Evolutionary conservation across 2,797 vertebrate genomes (phyloP).

Genomic region (Notoglanidium macrostoma): DNA sequence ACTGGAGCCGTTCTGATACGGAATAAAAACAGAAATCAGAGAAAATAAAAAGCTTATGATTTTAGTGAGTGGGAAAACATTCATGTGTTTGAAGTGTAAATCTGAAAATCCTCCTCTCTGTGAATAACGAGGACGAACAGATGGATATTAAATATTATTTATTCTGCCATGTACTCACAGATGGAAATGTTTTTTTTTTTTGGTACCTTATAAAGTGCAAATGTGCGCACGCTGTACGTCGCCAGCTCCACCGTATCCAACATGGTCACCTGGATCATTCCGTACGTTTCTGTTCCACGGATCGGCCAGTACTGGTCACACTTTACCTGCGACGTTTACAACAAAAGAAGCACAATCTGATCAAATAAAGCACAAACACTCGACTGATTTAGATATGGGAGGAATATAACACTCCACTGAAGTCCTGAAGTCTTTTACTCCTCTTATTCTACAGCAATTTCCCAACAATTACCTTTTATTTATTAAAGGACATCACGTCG

Average conservation of each 20-base stretch:
- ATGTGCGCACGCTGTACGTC: conserved; percentile 89
- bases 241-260: conserved; percentile 92
- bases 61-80: no score
- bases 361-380: not conserved
- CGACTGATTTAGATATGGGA: not conserved
- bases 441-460: not conserved
- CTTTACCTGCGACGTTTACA: conserved; percentile 79
- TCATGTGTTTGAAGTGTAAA: not conserved
- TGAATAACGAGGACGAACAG: not conserved
- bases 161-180: not conserved
- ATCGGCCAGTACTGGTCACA: conserved; percentile 97
- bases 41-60: not conserved
- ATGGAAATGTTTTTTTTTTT: not conserved
- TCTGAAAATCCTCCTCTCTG: not conserved
- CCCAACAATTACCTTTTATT: not conserved
- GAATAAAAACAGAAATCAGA: not conserved
- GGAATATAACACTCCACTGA: not conserved
- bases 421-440: not conserved
- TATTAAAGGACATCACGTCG: no score
- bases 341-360: not conserved
- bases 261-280: conserved; percentile 92
- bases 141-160: conserved; percentile 7
- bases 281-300: conserved; percentile 79
- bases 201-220: conserved; percentile 92
- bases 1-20: conserved; percentile 86